A percentile compares a stretch with the other conserved stretches of the same genome.
Conservation (phyloP, 2,113 vertebrate species). For the Elaphurus davidianus region DNA sequence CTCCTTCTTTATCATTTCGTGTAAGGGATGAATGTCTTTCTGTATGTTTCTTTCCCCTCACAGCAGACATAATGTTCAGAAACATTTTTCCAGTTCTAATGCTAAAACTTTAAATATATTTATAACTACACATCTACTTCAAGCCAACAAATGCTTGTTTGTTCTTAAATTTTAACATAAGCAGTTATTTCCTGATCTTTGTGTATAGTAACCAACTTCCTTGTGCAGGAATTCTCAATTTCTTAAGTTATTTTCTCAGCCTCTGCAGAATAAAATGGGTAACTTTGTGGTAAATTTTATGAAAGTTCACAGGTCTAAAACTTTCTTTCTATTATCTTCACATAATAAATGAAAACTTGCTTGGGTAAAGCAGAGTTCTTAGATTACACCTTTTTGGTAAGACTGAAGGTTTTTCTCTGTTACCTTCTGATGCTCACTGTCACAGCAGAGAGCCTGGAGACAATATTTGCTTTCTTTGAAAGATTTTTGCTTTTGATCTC, state of each 20-base stretch:
- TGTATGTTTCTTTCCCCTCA: not conserved
- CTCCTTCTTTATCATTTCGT: not conserved
- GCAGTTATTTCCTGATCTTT: not conserved
- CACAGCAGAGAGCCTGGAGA: not conserved
- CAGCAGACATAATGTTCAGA: not conserved
- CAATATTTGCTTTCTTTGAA: not conserved
- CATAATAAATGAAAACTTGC: not conserved
- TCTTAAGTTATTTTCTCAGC: not conserved
- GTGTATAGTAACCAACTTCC: not conserved
- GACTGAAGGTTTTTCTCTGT: not conserved
- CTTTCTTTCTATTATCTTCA: not conserved
- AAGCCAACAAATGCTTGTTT: not conserved
- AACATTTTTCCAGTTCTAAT: not conserved
- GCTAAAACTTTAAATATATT: not conserved
- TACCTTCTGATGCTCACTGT: not conserved
- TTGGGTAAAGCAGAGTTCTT: not conserved
- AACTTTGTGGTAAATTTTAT: not conserved
- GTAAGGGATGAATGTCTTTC: not conserved
- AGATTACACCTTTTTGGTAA: not conserved
- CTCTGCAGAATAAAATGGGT: not conserved
- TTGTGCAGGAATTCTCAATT: not conserved
- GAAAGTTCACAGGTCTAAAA: not conserved
- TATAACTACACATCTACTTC: not conserved
- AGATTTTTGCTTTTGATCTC: slow-evolving; percentile 11
- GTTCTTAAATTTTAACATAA: not conserved